Evolutionary conservation across 2,797 vertebrate genomes (phyloP), one percentile per base, ranked within the genome.

Genomic region (Diplodus sargus): DNA sequence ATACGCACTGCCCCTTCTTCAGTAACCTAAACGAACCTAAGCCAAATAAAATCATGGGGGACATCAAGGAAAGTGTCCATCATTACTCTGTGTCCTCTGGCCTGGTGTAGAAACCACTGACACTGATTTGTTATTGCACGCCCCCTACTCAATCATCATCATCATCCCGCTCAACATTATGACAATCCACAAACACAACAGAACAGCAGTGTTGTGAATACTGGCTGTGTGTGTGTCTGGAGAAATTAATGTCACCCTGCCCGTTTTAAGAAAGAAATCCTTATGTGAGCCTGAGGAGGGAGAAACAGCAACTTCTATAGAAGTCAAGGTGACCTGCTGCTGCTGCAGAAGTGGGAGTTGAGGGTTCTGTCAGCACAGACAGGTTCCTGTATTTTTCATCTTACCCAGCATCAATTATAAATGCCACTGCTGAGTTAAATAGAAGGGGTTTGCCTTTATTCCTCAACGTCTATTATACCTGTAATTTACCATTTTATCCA

Each of bases 321-420:
- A 82, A 82, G 88, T 79, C 87, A 87, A 87, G 77, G 77, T 88
- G 88, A 88, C 86, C 88, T 85, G 48, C 78, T 70, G 48, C 78
- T 70, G 70, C 71, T 71, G 56, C 45, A 56, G 71, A 67, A 81
- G 65, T 30, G n/a, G 9, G 59, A 66, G 53, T 76, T 72, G 61
- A 71, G 58, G 56, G 72, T 72, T 80, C 70, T 72, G 28, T 63
- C 70, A 65, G 63, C 64, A 73, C 39, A 62, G 45, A 68, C 59
- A 61, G 25, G 80, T 68, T 12, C n/a, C 54, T 69, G 16, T 53
- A 30, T 78, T 74, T 78, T 39, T 70, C 65, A 72, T 64, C n/a
- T 54, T 49, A 51, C 25, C 47, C 4, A 0, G 25, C 20, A 68
- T 79, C 28, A 61, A 49, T 65, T 62, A 12, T 34, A 48, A 80